phyloP scores from a whole-genome alignment of 2,113 vertebrate genomes.

The Oreochromis aureus region DNA sequence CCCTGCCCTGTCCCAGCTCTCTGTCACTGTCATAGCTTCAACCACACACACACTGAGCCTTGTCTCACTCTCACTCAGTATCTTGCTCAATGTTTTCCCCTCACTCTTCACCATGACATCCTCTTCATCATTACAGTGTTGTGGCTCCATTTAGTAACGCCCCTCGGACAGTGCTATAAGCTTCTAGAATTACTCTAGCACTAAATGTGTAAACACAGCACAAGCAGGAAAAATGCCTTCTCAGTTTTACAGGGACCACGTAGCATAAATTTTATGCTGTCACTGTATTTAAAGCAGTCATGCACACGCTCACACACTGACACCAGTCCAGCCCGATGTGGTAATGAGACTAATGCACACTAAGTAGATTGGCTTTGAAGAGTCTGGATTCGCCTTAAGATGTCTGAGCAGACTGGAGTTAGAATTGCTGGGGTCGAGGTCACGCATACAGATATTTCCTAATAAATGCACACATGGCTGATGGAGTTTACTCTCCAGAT shows the following conservation, averaged over 20 bases:
- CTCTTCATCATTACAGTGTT: background rate
- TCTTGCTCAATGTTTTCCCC: background rate
- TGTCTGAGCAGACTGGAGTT: slow-evolving; percentile 69
- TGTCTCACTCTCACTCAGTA: background rate
- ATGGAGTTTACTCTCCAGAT: background rate
- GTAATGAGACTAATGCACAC: slow-evolving; percentile 71
- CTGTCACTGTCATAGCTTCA: slow-evolving; percentile 4
- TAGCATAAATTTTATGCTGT: background rate
- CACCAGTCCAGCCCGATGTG: slow-evolving; percentile 31
- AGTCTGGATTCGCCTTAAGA: slow-evolving; percentile 66
- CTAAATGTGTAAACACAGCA: slow-evolving; percentile 7
- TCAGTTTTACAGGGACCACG: background rate
- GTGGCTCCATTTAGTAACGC: background rate
- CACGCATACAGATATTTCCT: background rate
- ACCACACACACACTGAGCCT: background rate
- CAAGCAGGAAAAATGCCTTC: background rate
- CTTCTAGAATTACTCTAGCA: background rate
- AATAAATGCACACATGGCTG: background rate
- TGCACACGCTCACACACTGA: background rate
- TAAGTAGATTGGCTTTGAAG: slow-evolving; percentile 73
- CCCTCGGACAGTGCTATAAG: background rate
- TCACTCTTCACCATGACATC: background rate
- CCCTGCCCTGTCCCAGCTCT: slow-evolving; percentile 20
- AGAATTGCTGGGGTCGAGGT: slow-evolving; percentile 53
- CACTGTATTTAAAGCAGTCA: slow-evolving; percentile 10